Evolutionary conservation across 2,113 vertebrate genomes (phyloP).

Genomic region (Odocoileus virginianus): DNA sequence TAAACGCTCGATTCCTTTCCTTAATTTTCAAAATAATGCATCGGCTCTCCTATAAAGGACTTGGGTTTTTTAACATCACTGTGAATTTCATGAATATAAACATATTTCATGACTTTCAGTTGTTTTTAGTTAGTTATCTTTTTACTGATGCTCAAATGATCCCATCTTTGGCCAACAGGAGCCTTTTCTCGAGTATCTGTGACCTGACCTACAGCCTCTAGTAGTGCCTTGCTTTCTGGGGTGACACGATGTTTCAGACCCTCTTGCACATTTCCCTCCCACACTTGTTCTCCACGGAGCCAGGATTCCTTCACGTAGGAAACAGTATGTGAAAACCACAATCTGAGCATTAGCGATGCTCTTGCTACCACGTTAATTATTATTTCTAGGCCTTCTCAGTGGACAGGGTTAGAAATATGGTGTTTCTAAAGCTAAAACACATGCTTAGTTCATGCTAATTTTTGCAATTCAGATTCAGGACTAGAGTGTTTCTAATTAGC

Average conservation of each 20-base stretch:
- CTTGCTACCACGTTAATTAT: background rate
- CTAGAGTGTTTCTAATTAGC: background rate
- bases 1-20: background rate
- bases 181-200: background rate
- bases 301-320: background rate
- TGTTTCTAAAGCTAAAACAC: background rate
- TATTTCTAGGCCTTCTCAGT: background rate
- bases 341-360: background rate
- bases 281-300: background rate
- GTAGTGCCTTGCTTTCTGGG: background rate
- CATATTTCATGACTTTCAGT: background rate
- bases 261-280: too few species aligned
- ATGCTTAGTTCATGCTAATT: background rate
- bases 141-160: background rate
- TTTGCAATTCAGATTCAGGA: background rate
- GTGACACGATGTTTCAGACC: background rate
- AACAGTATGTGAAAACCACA: background rate
- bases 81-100: background rate
- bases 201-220: background rate
- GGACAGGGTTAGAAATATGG: background rate
- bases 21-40: background rate
- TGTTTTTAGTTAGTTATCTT: background rate
- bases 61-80: background rate
- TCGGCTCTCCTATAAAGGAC: background rate
- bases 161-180: background rate